Percentiles rank a stretch among this genome's conserved stretches.
Conservation (phyloP, 2,888 invertebrate genomes). For the Gibbula magus region DNA sequence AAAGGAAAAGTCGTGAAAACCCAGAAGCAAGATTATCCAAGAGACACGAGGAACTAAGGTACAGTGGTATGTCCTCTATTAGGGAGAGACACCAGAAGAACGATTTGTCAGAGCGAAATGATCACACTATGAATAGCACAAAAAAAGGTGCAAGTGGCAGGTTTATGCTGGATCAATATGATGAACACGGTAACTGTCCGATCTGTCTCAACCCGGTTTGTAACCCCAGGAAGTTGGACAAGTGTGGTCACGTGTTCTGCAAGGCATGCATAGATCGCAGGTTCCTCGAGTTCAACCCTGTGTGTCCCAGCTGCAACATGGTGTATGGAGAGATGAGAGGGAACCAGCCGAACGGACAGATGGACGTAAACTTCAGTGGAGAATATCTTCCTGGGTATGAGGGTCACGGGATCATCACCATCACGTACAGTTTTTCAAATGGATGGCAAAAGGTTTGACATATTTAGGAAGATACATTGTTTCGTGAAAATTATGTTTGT, state of each 20-base stretch:
- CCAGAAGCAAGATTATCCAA: too few relatives aligned
- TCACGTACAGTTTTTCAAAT: constrained; percentile 64
- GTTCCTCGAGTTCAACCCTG: constrained; percentile 32
- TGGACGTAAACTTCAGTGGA: constrained; percentile 23
- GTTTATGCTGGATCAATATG: too few relatives aligned
- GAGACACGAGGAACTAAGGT: too few relatives aligned
- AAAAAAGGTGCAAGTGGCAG: too few relatives aligned
- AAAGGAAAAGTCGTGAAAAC: too few relatives aligned
- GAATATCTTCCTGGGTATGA: constrained; percentile 28
- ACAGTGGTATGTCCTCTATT: too few relatives aligned
- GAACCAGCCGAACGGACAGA: constrained; percentile 46
- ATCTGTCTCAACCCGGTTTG: constrained; percentile 54
- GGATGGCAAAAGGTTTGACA: constrained; percentile 53
- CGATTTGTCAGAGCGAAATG: too few relatives aligned
- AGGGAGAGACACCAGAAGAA: too few relatives aligned
- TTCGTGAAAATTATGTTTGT: too few relatives aligned
- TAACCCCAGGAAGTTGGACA: constrained; percentile 29
- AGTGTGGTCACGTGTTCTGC: constrained; percentile 46
- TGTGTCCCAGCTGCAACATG: constrained; percentile 52
- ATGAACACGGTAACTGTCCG: too few relatives aligned
- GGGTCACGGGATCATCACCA: constrained; percentile 32
- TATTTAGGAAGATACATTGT: too few relatives aligned
- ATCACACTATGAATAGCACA: too few relatives aligned
- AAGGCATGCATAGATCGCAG: constrained; percentile 38
- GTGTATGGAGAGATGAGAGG: constrained; percentile 41